Evolutionary conservation across 2,888 invertebrate species (phyloP).

Genomic region (Hedychridium roseum): DNA sequence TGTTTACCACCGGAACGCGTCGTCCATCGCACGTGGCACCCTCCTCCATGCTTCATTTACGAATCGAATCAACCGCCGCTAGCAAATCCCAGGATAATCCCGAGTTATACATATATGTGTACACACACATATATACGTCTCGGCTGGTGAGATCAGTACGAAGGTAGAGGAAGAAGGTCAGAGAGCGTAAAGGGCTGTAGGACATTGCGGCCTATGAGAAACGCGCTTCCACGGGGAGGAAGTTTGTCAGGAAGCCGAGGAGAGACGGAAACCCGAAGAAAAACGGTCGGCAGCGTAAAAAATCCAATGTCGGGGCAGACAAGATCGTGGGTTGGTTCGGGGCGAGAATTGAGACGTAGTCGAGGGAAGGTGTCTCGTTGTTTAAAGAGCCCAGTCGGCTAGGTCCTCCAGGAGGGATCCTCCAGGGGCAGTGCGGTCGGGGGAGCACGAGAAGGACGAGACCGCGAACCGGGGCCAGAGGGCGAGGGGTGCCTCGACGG

Average conservation of each 20-base stretch:
- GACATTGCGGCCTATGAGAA: conserved; percentile 1
- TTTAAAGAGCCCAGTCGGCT: conserved; percentile 47
- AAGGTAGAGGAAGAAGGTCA: conserved; percentile 2
- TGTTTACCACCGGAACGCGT: conserved; percentile 25
- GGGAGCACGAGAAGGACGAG: conserved; percentile 14
- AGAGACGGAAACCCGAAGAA: no score
- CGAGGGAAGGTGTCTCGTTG: conserved; percentile 47
- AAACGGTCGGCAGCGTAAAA: no score
- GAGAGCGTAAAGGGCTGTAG: neutral
- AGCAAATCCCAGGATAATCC: conserved; percentile 21
- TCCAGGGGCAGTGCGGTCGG: conserved; percentile 17
- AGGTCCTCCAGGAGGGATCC: conserved; percentile 41
- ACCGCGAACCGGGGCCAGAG: conserved; percentile 17
- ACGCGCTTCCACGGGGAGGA: no score
- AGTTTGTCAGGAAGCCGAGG: conserved; percentile 31
- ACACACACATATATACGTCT: neutral
- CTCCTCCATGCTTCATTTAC: conserved; percentile 12
- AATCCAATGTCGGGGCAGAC: no score
- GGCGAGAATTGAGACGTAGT: conserved; percentile 45
- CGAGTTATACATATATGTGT: neutral
- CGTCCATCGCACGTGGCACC: conserved; percentile 15
- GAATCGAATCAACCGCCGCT: conserved; percentile 25
- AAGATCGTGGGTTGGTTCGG: conserved; percentile 42
- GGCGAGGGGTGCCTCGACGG: conserved; percentile 7
- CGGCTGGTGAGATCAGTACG: neutral